Evolutionary conservation across 2,888 invertebrate genomes (phyloP).

Genomic region (Drosophila lacicola): DNA sequence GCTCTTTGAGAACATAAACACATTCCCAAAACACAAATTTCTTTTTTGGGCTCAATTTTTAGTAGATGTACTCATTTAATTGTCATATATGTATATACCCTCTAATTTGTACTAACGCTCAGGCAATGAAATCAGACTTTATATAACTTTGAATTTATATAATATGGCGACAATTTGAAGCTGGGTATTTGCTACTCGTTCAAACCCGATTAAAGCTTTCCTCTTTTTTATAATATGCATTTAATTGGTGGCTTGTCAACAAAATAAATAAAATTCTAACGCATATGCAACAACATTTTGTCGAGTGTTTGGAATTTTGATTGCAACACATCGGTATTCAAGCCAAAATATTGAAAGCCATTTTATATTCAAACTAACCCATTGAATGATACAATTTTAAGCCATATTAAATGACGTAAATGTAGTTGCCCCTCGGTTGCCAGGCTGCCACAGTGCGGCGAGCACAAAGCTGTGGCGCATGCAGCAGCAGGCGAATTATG

Average conservation of each 20-base stretch:
- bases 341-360: not conserved
- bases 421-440: not conserved
- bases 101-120: too few species aligned
- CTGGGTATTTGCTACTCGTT: not conserved
- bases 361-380: not conserved
- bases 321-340: not conserved
- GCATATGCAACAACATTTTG: not conserved
- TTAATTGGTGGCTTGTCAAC: constrained; percentile 1
- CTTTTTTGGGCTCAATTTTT: too few species aligned
- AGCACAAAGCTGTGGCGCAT: constrained; percentile 9
- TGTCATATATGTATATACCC: too few species aligned
- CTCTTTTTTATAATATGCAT: constrained; percentile 1
- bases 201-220: not conserved
- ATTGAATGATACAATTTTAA: constrained; percentile 1
- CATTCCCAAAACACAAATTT: too few species aligned
- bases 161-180: not conserved
- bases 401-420: constrained; percentile 8
- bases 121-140: too few species aligned
- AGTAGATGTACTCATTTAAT: too few species aligned
- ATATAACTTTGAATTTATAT: too few species aligned
- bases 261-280: not conserved
- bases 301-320: constrained; percentile 1
- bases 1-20: too few species aligned
- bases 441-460: constrained; percentile 8
- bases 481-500: constrained; percentile 22